These are phyloP conservation scores for Lasiurus borealis DNA, from an alignment of 2,113 vertebrate genomes.

Conservation along the genomic window DNA sequence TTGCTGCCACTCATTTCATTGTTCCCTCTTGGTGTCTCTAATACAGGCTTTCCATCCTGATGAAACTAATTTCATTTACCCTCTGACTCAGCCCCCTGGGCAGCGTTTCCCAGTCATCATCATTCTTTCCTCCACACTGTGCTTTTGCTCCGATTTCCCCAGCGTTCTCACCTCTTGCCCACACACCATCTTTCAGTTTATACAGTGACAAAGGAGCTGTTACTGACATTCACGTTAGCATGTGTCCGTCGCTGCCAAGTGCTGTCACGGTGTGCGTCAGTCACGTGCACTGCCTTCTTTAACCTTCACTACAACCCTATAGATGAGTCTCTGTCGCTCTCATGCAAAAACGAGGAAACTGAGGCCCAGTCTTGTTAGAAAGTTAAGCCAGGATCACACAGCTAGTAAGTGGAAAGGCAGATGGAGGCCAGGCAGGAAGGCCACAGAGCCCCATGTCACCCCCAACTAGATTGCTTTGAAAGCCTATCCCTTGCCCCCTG, in stretches of 20 bases:
- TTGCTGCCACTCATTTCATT: not conserved
- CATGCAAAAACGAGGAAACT: not conserved
- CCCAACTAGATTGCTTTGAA: not conserved
- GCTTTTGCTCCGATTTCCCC: not conserved
- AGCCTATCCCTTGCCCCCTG: not conserved
- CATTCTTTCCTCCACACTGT: not conserved
- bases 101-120: not conserved
- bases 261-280: not conserved
- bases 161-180: not conserved
- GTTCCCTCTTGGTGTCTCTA: fast-evolving
- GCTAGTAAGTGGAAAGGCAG: not conserved
- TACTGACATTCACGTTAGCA: fast-evolving
- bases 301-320: no score
- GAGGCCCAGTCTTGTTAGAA: not conserved
- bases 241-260: not conserved
- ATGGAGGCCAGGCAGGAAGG: not conserved
- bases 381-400: not conserved
- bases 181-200: not conserved
- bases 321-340: not conserved
- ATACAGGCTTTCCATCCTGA: not conserved
- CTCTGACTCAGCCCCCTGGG: fast-evolving
- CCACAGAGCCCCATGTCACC: not conserved
- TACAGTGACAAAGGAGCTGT: fast-evolving
- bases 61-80: no score
- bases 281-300: not conserved